Conservation (phyloP, 2,888 invertebrate species). For the Lasioglossum vierecki region DNA sequence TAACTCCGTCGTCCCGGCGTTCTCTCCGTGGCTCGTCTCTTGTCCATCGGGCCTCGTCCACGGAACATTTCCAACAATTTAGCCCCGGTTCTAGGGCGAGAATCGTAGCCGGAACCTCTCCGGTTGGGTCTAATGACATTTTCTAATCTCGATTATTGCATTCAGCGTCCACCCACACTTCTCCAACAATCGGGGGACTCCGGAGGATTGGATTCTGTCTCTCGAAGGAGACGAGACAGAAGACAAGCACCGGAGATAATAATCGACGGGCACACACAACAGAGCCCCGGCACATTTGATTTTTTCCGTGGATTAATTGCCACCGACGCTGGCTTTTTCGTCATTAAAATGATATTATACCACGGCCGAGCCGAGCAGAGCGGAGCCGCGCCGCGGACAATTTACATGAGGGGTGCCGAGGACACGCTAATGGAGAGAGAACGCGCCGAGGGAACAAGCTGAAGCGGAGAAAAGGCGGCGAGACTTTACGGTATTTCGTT, state of each 20-base stretch:
- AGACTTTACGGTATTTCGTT: constrained; percentile 78
- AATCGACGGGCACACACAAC: constrained; percentile 62
- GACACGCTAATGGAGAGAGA: constrained; percentile 52
- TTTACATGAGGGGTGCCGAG: constrained; percentile 74
- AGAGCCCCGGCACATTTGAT: constrained; percentile 48
- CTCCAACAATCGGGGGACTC: constrained; percentile 19
- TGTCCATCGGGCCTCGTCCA: constrained; percentile 36
- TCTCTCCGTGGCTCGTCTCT: constrained; percentile 16
- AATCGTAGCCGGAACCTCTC: background rate
- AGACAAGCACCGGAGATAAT: constrained; percentile 26
- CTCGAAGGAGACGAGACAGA: constrained; percentile 1
- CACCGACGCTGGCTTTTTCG: constrained; percentile 73
- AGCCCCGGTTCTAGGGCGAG: constrained; percentile 26
- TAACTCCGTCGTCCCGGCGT: constrained; percentile 40
- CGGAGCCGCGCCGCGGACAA: constrained; percentile 69
- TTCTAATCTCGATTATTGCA: constrained; percentile 78
- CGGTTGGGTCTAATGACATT: constrained; percentile 75
- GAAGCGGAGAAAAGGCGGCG: constrained; percentile 40
- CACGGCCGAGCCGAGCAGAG: constrained; percentile 62
- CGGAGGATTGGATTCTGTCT: constrained; percentile 8
- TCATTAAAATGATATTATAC: constrained; percentile 82
- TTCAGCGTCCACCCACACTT: constrained; percentile 26
- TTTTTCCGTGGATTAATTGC: constrained; percentile 81
- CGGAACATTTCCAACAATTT: constrained; percentile 48
- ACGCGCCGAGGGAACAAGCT: constrained; percentile 1